Percentiles rank a stretch among this genome's conserved stretches.
phyloP scores from a whole-genome alignment of 2,888 invertebrate species.

The Cosmia pyralina region DNA sequence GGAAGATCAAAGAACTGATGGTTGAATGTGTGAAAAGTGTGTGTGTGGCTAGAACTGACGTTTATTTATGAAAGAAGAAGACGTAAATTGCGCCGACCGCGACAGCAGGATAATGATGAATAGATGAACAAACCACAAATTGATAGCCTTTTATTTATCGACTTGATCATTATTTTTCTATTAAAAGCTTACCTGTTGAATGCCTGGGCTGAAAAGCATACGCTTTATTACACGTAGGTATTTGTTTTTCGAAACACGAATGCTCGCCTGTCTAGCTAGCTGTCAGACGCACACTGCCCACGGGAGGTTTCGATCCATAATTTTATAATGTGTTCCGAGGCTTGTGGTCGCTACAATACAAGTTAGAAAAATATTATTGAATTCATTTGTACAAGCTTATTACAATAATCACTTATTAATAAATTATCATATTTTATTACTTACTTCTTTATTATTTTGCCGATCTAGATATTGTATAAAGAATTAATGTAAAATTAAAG shows the following conservation, averaged over 20 bases:
- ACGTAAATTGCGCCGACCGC: not conserved
- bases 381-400: not conserved
- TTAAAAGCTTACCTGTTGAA: slow-evolving; percentile 1
- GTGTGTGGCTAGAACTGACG: not conserved
- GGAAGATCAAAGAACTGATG: not conserved
- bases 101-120: not conserved
- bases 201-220: not conserved
- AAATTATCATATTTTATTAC: not conserved
- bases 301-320: not conserved
- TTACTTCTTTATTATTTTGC: not conserved
- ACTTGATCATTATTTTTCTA: not conserved
- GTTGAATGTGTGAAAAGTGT: not conserved
- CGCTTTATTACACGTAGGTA: not conserved
- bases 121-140: not conserved
- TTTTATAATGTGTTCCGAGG: not conserved
- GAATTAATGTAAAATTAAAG: no score
- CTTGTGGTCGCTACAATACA: slow-evolving; percentile 18
- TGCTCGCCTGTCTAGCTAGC: slow-evolving; percentile 7
- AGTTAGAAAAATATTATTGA: slow-evolving; percentile 10
- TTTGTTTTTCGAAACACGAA: slow-evolving; percentile 10
- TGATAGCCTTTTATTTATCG: not conserved
- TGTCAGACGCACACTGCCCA: slow-evolving; percentile 27
- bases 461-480: not conserved
- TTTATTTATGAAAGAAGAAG: not conserved
- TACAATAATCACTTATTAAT: not conserved